Base-by-base conservation (phyloP, 1,140 invertebrate species). In the Bombus huntii region DNA sequence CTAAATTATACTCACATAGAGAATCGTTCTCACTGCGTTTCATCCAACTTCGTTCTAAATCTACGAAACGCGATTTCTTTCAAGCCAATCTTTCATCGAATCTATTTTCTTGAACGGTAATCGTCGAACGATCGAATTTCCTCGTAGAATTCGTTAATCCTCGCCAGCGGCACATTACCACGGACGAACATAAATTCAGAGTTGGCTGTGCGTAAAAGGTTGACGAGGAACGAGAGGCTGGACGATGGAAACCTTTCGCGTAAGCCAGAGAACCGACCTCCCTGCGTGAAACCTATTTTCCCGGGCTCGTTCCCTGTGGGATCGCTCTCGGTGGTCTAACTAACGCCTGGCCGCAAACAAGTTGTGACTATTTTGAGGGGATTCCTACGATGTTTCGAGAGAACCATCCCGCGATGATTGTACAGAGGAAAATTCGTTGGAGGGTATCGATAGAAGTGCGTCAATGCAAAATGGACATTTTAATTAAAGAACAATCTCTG, bases 281-380 rank as follows among this genome's bases (percentile, higher is more conserved):
- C 34, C 72, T 66, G 42, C 59, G 72, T 72, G 66, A 39, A 84
- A 83, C 47, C 70, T 84, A 76, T 76, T 71, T 71, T 78, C n/a
- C 75, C 13, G 22, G 34, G 22, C 66, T 47, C 68, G 39, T 59
- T 59, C 68, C 68, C 76, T 37, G 25, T 42, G 57, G 76, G 42
- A 62, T 37, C 76, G 9, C 42, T 47, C 18, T 37, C 44, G 44
- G n/a, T 39, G 42, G 53, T 25, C 59, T 34, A 62, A 73, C 39
- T 37, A 72, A 59, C 53, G 53, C 15, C 37, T 53, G 25, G 31
- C 53, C 76, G 25, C 47, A n/a, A 71, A 80, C 39, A 71, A 68
- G 57, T 34, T 75, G 76, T 34, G 39, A 81, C 81, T 89, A 87
- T 89, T 87, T 89, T 70, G 2, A 53, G 81, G 47, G 62, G 18